phyloP scores from a whole-genome alignment of 2,113 vertebrate species.

The Pluvialis apricaria region DNA sequence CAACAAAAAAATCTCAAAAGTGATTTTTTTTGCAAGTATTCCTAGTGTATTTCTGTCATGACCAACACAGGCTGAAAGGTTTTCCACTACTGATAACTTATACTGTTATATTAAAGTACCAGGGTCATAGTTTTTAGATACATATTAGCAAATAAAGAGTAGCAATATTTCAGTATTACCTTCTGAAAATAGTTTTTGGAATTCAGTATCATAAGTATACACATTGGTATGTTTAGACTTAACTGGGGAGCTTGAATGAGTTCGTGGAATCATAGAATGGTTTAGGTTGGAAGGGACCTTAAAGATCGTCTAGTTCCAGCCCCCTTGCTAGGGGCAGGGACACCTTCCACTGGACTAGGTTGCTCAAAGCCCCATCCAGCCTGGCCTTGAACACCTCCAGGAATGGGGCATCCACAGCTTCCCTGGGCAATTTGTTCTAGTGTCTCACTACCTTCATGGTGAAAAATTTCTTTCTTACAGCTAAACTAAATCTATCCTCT shows the following conservation, averaged over 20 bases:
- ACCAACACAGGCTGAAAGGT: background rate
- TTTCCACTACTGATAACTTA: background rate
- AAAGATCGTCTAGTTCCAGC: too few relatives aligned
- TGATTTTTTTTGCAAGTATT: background rate
- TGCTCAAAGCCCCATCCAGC: too few relatives aligned
- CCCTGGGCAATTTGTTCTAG: too few relatives aligned
- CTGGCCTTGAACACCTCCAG: too few relatives aligned
- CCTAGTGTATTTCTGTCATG: background rate
- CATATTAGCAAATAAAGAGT: background rate
- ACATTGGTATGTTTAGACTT: background rate
- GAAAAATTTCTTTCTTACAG: too few relatives aligned
- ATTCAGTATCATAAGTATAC: background rate
- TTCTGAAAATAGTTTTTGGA: background rate
- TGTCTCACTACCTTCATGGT: too few relatives aligned
- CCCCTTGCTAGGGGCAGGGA: too few relatives aligned
- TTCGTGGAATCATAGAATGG: too few relatives aligned
- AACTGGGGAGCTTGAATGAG: background rate
- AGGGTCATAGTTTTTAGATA: background rate
- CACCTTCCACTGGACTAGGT: too few relatives aligned
- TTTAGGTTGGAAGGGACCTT: too few relatives aligned
- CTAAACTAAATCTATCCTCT: too few relatives aligned
- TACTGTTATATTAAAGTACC: background rate
- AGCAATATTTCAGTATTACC: background rate
- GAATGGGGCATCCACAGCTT: too few relatives aligned
- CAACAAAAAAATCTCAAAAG: background rate